Evolutionary conservation across 2,888 invertebrate genomes (phyloP).

Genomic region (Mimumesa dahlbomi): DNA sequence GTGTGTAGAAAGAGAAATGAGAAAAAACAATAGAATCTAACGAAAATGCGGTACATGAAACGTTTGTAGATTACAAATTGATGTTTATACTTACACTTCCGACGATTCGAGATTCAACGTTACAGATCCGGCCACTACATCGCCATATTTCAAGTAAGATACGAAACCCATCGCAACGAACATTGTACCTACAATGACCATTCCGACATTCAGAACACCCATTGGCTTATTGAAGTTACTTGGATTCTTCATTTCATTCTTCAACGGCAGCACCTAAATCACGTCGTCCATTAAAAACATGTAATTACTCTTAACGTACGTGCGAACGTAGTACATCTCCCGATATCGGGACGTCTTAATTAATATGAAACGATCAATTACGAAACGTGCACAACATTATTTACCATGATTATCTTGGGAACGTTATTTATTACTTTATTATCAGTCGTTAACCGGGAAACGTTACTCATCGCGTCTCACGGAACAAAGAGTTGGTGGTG

Average conservation of each 20-base stretch:
- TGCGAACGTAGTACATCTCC: no score
- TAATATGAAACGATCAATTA: no score
- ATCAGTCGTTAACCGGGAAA: neutral
- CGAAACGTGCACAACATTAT: no score
- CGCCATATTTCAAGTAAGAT: conserved; percentile 94
- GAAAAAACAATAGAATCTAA: no score
- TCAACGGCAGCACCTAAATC: conserved; percentile 92
- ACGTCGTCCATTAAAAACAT: neutral
- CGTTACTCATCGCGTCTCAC: no score
- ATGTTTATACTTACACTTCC: conserved; percentile 65
- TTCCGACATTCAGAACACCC: conserved; percentile 95
- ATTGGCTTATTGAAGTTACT: conserved; percentile 88
- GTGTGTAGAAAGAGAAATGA: no score
- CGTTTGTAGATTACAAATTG: no score
- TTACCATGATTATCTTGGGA: no score
- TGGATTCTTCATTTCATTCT: conserved; percentile 94
- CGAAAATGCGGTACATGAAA: no score
- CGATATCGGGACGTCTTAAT: no score
- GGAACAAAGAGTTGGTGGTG: neutral
- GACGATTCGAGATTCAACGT: conserved; percentile 90
- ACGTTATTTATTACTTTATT: no score
- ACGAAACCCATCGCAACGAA: conserved; percentile 92
- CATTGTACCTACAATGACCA: conserved; percentile 89
- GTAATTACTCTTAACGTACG: neutral
- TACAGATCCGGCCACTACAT: conserved; percentile 90